Evolutionary conservation across 2,113 vertebrate genomes (phyloP).

Genomic region (Ivindomyrus marchei): DNA sequence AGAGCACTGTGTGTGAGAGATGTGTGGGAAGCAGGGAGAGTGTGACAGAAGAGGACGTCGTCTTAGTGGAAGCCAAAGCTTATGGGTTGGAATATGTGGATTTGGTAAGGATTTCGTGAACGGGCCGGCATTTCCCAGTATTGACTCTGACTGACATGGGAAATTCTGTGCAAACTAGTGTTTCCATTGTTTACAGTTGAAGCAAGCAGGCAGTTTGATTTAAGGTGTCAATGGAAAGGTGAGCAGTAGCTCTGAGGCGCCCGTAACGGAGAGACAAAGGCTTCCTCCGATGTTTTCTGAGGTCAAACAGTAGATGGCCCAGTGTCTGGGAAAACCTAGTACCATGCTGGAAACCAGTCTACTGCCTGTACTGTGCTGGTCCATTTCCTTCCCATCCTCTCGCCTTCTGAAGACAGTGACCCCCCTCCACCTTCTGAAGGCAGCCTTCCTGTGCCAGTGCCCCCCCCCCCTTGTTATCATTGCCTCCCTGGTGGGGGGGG

Average conservation of each 20-base stretch:
- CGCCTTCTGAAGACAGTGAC: not conserved
- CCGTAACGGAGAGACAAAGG: not conserved
- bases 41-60: not conserved
- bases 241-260: not conserved
- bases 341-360: not conserved
- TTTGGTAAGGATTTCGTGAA: not conserved
- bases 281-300: not conserved
- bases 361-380: not conserved
- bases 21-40: not conserved
- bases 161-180: not conserved
- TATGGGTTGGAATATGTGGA: not conserved
- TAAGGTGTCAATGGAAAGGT: not conserved
- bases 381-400: not conserved
- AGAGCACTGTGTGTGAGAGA: constrained; percentile 10
- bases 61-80: not conserved
- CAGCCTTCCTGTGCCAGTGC: not conserved
- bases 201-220: not conserved
- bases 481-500: not conserved
- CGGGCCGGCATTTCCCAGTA: not conserved
- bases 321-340: not conserved
- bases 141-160: not conserved
- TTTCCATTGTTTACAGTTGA: not conserved
- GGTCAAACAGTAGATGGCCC: not conserved
- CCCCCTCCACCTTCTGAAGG: not conserved
- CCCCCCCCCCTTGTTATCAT: not conserved